Conservation (phyloP, 2,797 vertebrate species). For the Microctenopoma lineatum region DNA sequence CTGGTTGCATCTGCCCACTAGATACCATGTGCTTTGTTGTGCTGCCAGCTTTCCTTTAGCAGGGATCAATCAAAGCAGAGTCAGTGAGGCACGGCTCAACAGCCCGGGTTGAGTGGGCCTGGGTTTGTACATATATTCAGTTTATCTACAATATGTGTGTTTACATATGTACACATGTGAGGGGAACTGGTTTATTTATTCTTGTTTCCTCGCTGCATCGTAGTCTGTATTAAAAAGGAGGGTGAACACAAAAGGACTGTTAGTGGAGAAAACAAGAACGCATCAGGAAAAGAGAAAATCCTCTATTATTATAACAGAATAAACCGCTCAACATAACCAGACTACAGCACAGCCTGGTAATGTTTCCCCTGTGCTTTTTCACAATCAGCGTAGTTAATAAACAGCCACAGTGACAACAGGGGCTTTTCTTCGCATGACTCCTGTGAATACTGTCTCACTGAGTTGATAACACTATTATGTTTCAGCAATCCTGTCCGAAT, state of each 20-base stretch:
- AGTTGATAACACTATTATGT: slow-evolving; percentile 12
- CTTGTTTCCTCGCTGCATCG: slow-evolving; percentile 12
- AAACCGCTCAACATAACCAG: slow-evolving; percentile 1
- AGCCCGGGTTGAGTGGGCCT: neutral
- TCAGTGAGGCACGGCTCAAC: slow-evolving; percentile 4
- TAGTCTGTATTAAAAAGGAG: neutral
- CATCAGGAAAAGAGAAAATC: slow-evolving; percentile 10
- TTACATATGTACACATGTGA: slow-evolving; percentile 11
- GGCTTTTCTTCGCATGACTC: neutral
- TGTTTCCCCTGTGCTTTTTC: slow-evolving; percentile 14
- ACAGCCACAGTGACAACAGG: slow-evolving; percentile 36
- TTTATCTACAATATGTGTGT: slow-evolving; percentile 15
- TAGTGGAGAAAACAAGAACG: slow-evolving; percentile 12
- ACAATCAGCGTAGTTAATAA: slow-evolving; percentile 49
- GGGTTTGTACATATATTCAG: slow-evolving; percentile 17
- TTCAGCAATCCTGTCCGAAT: slow-evolving; percentile 17
- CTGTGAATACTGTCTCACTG: slow-evolving; percentile 11
- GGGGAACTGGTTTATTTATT: slow-evolving; percentile 19
- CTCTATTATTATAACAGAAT: neutral
- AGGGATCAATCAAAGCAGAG: slow-evolving; percentile 33
- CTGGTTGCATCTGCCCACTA: slow-evolving; percentile 1
- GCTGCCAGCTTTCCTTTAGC: slow-evolving; percentile 28
- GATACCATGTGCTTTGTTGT: slow-evolving; percentile 1
- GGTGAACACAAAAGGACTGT: too few species aligned
- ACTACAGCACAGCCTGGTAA: neutral